Evolutionary conservation across 2,888 invertebrate genomes (phyloP).

Genomic region (Taphrorychus bicolor): DNA sequence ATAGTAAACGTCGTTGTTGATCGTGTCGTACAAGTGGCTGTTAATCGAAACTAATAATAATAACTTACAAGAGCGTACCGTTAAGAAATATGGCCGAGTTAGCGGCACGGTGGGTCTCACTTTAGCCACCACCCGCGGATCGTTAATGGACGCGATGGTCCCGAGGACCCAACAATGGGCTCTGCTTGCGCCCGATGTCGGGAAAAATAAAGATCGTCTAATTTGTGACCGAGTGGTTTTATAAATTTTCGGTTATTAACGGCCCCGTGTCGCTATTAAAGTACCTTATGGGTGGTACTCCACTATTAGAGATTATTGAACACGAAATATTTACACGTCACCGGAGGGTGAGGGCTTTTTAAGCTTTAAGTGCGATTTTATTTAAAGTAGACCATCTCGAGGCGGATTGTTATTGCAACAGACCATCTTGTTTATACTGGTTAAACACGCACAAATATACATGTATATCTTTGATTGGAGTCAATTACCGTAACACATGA

Average conservation of each 20-base stretch:
- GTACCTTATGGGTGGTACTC: constrained; percentile 16
- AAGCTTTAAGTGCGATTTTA: background rate
- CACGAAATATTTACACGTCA: background rate
- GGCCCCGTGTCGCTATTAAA: constrained; percentile 44
- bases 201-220: constrained; percentile 41
- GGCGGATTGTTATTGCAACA: background rate
- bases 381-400: background rate
- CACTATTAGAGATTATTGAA: background rate
- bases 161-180: constrained; percentile 39
- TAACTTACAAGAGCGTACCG: constrained; percentile 31
- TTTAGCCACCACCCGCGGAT: constrained; percentile 52
- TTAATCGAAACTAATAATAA: constrained; percentile 30
- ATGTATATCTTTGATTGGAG: background rate
- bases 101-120: constrained; percentile 42
- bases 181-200: constrained; percentile 33
- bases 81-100: constrained; percentile 38
- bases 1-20: background rate
- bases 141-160: constrained; percentile 51
- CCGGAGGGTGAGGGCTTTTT: background rate
- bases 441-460: constrained; percentile 5
- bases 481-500: constrained; percentile 12
- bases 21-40: constrained; percentile 28
- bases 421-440: constrained; percentile 6
- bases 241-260: constrained; percentile 44
- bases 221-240: constrained; percentile 44